phyloP scores from a whole-genome alignment of 37 sponge, comb jelly and placozoan genomes.

The Halichondria panicea region DNA sequence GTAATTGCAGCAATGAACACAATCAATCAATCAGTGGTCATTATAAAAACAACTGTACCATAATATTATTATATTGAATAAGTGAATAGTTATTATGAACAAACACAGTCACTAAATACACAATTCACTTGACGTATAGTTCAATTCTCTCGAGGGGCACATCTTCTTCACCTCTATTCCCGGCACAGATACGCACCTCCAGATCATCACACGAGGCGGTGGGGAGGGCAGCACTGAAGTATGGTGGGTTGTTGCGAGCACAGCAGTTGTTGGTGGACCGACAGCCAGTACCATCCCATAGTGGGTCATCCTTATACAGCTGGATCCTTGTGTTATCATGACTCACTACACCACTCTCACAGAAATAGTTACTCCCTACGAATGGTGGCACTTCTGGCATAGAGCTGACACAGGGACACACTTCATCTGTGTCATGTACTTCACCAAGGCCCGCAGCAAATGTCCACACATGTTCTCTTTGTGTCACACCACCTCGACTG shows the following conservation, averaged over 20 bases:
- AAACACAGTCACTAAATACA: neutral
- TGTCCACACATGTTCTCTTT: slow-evolving; percentile 19
- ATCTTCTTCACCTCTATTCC: neutral
- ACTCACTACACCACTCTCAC: slow-evolving; percentile 11
- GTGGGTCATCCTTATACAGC: neutral
- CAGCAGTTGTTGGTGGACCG: neutral
- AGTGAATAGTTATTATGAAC: neutral
- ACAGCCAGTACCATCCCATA: slow-evolving; percentile 31
- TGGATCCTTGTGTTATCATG: too few relatives aligned
- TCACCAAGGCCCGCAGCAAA: slow-evolving; percentile 8
- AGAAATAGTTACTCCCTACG: neutral
- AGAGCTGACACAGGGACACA: neutral
- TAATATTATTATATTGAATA: neutral
- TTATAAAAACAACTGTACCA: neutral
- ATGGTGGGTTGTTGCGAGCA: neutral
- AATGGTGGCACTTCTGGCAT: neutral
- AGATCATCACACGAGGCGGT: slow-evolving; percentile 5
- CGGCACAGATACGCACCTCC: slow-evolving; percentile 5
- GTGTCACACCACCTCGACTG: slow-evolving; percentile 13
- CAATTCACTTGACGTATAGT: slow-evolving; percentile 24
- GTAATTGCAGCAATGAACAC: neutral
- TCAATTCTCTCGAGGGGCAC: slow-evolving; percentile 3
- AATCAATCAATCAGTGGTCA: neutral
- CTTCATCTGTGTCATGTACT: neutral
- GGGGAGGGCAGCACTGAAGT: slow-evolving; percentile 1